These are phyloP conservation scores for Solenopsis fugax DNA, from an alignment of 1,140 invertebrate genomes.

Conservation along the genomic window DNA sequence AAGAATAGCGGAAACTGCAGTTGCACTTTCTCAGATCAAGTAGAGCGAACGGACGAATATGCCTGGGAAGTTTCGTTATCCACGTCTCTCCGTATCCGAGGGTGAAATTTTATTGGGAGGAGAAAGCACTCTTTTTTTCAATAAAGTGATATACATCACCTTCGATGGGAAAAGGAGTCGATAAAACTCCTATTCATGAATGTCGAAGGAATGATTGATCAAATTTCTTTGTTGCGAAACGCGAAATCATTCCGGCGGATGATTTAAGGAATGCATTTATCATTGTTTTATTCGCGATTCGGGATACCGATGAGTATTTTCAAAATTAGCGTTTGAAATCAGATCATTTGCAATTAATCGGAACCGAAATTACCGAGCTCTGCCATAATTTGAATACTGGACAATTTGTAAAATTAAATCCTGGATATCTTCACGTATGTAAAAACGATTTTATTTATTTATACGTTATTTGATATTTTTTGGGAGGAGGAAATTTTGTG, in stretches of 20 bases:
- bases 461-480: background rate
- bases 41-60: conserved; percentile 61
- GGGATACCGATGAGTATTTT: conserved; percentile 7
- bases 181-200: conserved; percentile 55
- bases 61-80: conserved; percentile 53
- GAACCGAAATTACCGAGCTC: background rate
- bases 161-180: conserved; percentile 28
- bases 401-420: background rate
- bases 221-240: conserved; percentile 47
- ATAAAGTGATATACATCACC: conserved; percentile 39
- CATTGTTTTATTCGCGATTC: conserved; percentile 37
- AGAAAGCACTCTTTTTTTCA: conserved; percentile 52
- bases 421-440: background rate
- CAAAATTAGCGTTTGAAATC: conserved; percentile 23
- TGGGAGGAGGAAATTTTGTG: background rate
- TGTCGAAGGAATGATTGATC: conserved; percentile 50
- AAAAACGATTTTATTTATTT: background rate
- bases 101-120: conserved; percentile 48
- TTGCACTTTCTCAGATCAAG: conserved; percentile 72
- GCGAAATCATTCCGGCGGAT: conserved; percentile 15
- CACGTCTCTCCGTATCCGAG: background rate
- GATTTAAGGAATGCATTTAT: conserved; percentile 38
- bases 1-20: conserved; percentile 49
- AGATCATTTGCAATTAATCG: conserved; percentile 27
- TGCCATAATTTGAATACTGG: background rate